Conservation (phyloP, 2,888 invertebrate species). For the Cryptocephalus primarius region DNA sequence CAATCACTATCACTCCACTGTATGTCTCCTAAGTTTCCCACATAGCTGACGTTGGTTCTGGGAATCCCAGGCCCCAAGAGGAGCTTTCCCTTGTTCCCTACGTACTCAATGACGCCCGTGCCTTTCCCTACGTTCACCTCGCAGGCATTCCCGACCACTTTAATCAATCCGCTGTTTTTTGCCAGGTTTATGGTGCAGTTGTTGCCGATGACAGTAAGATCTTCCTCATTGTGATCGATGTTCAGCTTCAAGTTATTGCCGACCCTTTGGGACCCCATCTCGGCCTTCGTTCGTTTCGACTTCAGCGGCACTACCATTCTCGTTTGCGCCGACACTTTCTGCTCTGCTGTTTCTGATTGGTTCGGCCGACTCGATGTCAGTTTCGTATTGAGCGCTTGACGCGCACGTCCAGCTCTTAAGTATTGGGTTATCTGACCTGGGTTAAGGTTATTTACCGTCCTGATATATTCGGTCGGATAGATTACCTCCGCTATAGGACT, state of each 20-base stretch:
- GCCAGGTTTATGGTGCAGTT: slow-evolving; percentile 12
- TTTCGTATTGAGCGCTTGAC: too few relatives aligned
- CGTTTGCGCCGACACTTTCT: neutral
- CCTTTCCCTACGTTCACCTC: slow-evolving; percentile 13
- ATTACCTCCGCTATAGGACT: too few relatives aligned
- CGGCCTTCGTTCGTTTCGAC: neutral
- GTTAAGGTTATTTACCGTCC: too few relatives aligned
- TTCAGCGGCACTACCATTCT: neutral
- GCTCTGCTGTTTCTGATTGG: too few relatives aligned
- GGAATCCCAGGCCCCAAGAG: slow-evolving; percentile 8
- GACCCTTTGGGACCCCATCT: slow-evolving; percentile 14
- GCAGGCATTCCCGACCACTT: slow-evolving; percentile 15
- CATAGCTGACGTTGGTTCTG: slow-evolving; percentile 10
- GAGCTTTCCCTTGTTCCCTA: slow-evolving; percentile 17
- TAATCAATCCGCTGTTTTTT: slow-evolving; percentile 12
- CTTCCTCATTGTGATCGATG: slow-evolving; percentile 7
- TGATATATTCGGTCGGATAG: too few relatives aligned
- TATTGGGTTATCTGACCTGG: too few relatives aligned
- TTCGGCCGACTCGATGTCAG: too few relatives aligned
- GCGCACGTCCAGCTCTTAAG: too few relatives aligned
- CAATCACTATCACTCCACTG: too few relatives aligned
- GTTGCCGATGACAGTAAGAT: slow-evolving; percentile 13
- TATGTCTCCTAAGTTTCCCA: slow-evolving; percentile 14
- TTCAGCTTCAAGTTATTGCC: slow-evolving; percentile 15
- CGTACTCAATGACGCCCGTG: slow-evolving; percentile 12